Conservation (phyloP, 2,797 vertebrate genomes). For the Crotalus adamanteus region DNA sequence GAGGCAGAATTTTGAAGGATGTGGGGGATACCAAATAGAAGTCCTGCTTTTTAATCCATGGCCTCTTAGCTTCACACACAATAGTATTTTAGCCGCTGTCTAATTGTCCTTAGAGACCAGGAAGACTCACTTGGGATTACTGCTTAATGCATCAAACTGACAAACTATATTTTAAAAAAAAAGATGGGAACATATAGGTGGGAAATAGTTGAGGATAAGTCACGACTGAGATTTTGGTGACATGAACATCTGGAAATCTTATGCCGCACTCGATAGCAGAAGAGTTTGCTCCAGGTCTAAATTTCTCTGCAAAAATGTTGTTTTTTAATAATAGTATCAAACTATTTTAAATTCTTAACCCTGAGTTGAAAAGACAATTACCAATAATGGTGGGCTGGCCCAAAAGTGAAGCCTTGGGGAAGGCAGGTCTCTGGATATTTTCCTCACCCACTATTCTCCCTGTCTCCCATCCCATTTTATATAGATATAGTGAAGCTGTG, state of each 20-base stretch:
- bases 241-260: background rate
- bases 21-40: background rate
- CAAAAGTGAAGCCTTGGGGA: background rate
- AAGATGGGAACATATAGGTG: background rate
- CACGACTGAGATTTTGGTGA: background rate
- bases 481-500: background rate
- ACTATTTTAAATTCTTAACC: background rate
- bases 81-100: background rate
- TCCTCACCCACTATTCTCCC: background rate
- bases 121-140: background rate
- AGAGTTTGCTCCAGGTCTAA: background rate
- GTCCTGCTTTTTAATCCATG: background rate
- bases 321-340: background rate
- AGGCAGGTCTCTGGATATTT: background rate
- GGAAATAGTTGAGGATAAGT: background rate
- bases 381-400: background rate
- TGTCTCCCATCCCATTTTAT: background rate
- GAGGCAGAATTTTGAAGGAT: background rate
- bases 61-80: background rate
- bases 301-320: background rate
- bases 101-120: background rate
- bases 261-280: background rate
- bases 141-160: background rate
- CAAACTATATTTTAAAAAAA: background rate
- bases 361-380: constrained; percentile 18